Conservation (phyloP, 2,113 vertebrate genomes). For the Mustela lutreola region DNA sequence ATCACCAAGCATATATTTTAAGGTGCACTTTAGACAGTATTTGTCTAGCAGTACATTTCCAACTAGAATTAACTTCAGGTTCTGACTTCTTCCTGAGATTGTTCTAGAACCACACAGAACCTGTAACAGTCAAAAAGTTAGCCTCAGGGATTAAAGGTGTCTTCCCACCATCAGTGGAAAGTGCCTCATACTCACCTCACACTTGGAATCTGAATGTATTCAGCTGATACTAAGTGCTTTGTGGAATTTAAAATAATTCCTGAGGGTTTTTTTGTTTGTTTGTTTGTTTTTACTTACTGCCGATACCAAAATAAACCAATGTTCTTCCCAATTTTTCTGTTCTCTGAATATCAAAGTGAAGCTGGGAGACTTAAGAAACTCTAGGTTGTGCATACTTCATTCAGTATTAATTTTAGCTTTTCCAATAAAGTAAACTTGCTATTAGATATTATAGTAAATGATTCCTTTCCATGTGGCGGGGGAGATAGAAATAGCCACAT, state of each 20-base stretch:
- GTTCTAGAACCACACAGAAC: too few relatives aligned
- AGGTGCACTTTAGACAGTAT: background rate
- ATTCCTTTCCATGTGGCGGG: background rate
- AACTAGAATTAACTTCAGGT: background rate
- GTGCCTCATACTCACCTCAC: too few relatives aligned
- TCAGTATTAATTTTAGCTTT: background rate
- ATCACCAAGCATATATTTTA: background rate
- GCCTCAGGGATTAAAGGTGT: background rate
- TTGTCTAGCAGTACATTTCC: background rate
- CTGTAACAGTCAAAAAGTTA: background rate
- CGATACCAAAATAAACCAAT: background rate
- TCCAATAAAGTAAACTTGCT: background rate
- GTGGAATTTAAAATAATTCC: background rate
- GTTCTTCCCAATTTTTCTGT: background rate
- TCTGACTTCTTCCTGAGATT: background rate
- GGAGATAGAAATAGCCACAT: background rate
- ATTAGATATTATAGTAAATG: background rate
- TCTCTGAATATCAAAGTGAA: background rate
- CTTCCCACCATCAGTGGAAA: background rate
- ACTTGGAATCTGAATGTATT: background rate
- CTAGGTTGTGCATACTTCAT: background rate
- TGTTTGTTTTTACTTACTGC: background rate
- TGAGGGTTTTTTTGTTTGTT: background rate
- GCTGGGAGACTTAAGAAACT: background rate
- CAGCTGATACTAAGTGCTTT: background rate